These are phyloP conservation scores for Amorpha juglandis DNA, from an alignment of 2,888 invertebrate species.

Conservation along the genomic window DNA sequence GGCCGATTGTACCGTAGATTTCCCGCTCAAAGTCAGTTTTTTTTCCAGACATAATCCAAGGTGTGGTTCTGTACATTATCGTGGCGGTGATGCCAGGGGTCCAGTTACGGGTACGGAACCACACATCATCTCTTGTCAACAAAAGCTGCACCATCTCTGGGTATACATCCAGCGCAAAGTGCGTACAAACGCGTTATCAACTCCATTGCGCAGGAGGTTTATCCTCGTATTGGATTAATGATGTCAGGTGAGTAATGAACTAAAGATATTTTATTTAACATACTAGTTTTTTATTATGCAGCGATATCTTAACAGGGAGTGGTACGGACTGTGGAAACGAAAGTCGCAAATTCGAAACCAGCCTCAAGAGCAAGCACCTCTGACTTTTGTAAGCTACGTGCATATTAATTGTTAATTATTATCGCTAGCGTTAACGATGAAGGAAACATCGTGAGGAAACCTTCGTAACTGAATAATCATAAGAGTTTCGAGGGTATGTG, in stretches of 20 bases:
- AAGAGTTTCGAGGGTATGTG: no score
- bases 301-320: no score
- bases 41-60: conserved; percentile 46
- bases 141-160: conserved; percentile 59
- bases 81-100: conserved; percentile 52
- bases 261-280: not conserved
- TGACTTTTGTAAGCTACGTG: no score
- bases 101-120: conserved; percentile 49
- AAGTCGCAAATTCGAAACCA: no score
- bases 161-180: conserved; percentile 50
- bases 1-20: not conserved
- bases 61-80: conserved; percentile 49
- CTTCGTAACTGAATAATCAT: no score
- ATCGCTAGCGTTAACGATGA: no score
- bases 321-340: no score
- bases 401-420: no score
- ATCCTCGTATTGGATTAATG: conserved; percentile 55
- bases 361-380: no score
- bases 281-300: no score
- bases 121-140: conserved; percentile 42
- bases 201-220: conserved; percentile 62
- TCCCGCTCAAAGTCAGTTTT: conserved; percentile 24
- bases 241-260: conserved; percentile 53
- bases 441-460: no score
- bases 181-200: conserved; percentile 46